These are phyloP conservation scores for Centropristis striata DNA, from an alignment of 2,113 vertebrate genomes.

Conservation along the genomic window DNA sequence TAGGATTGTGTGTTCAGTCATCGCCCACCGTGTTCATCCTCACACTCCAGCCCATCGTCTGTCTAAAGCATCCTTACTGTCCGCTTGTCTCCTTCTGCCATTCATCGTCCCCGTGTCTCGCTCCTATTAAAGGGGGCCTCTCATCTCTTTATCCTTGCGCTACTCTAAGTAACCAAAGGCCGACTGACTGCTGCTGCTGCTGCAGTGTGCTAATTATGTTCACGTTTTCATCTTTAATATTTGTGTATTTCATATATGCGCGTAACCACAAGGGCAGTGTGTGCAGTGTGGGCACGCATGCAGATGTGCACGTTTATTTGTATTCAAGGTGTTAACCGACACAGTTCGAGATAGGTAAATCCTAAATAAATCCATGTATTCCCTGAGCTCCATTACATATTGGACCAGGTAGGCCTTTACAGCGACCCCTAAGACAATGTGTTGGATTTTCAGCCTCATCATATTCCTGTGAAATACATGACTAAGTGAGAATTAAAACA, in stretches of 20 bases:
- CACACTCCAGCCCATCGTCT: neutral
- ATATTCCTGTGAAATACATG: neutral
- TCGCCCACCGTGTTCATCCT: neutral
- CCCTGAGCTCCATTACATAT: neutral
- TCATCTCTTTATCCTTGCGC: neutral
- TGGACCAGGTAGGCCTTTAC: neutral
- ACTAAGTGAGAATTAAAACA: too few species aligned
- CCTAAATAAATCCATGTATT: neutral
- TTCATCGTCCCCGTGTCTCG: neutral
- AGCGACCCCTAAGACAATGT: neutral
- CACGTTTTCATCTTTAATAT: slow-evolving; percentile 12
- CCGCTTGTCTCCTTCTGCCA: neutral
- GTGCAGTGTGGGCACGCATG: neutral
- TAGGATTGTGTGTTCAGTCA: slow-evolving; percentile 39
- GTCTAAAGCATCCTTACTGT: neutral
- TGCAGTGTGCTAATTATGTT: slow-evolving; percentile 45
- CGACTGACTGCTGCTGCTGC: slow-evolving; percentile 19
- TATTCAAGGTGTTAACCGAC: neutral
- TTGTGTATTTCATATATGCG: neutral
- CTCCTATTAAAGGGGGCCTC: neutral
- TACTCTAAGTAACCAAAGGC: slow-evolving; percentile 33
- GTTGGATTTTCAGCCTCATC: neutral
- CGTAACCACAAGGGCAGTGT: neutral
- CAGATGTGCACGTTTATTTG: neutral
- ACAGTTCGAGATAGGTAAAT: neutral